Percentiles rank a stretch among this genome's conserved stretches.
phyloP scores from a whole-genome alignment of 2,113 vertebrate species.

The Alexandromys fortis region DNA sequence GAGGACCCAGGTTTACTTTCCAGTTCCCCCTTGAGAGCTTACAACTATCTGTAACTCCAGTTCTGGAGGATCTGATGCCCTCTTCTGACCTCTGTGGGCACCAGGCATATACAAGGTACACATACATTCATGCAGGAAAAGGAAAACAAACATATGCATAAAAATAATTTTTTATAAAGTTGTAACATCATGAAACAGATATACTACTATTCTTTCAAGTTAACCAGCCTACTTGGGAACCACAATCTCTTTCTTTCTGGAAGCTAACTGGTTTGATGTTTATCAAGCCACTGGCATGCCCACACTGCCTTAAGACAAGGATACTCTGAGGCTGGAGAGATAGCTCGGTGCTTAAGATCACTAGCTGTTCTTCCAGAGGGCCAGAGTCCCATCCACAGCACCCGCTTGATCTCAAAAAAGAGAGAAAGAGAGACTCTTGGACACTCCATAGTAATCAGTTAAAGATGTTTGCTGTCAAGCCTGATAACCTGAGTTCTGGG shows the following conservation, averaged over 20 bases:
- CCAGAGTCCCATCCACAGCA: not conserved
- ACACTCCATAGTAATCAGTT: not conserved
- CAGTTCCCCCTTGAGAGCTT: not conserved
- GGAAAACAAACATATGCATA: not conserved
- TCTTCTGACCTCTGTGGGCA: not conserved
- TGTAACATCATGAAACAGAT: not conserved
- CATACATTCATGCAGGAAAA: not conserved
- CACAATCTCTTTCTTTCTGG: slow-evolving; percentile 28
- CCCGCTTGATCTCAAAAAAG: not conserved
- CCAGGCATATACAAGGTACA: not conserved
- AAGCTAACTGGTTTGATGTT: slow-evolving; percentile 10
- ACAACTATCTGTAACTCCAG: not conserved
- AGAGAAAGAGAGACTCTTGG: not conserved
- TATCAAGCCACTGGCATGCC: not conserved
- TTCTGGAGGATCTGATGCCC: not conserved
- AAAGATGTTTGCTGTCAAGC: not conserved
- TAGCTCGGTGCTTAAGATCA: not conserved
- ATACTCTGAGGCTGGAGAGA: not conserved
- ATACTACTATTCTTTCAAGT: not conserved
- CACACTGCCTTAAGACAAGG: not conserved
- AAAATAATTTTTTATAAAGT: not conserved
- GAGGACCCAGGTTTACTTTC: not conserved
- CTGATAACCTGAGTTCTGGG: not conserved
- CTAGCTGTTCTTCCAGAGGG: not conserved
- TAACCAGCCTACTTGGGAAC: slow-evolving; percentile 25